A percentile compares a stretch with the other conserved stretches of the same genome.
Evolutionary conservation across 2,797 vertebrate genomes (phyloP).

Genomic region (Malacoctenus gilli): DNA sequence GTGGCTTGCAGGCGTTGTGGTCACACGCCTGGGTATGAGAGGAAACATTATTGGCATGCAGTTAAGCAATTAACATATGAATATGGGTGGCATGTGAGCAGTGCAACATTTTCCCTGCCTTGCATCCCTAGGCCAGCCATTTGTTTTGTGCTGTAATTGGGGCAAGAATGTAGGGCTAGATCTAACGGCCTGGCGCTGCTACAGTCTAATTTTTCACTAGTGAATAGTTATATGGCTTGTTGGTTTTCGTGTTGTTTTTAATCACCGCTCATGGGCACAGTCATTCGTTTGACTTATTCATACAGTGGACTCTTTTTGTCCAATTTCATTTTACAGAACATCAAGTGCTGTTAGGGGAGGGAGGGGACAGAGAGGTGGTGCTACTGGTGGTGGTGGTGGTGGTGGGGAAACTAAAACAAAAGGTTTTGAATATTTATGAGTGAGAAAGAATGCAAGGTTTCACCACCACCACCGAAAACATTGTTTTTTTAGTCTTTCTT

Average conservation of each 20-base stretch:
- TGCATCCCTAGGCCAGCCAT: conserved; percentile 47
- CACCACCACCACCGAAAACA: conserved; percentile 40
- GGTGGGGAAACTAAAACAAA: conserved; percentile 63
- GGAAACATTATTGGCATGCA: conserved; percentile 47
- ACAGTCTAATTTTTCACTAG: conserved; percentile 31
- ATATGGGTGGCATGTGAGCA: conserved; percentile 63
- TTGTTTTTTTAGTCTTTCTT: conserved; percentile 35
- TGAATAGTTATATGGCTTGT: conserved; percentile 16
- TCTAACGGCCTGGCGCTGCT: conserved; percentile 37
- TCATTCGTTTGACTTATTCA: conserved; percentile 74
- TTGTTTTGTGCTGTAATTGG: conserved; percentile 75
- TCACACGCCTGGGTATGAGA: background rate
- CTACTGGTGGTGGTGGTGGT: too few species aligned
- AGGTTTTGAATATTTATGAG: conserved; percentile 80
- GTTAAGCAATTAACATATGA: conserved; percentile 68
- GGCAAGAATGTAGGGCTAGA: conserved; percentile 74
- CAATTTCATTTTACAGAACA: conserved; percentile 72
- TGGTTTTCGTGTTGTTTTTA: conserved; percentile 36
- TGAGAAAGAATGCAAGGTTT: conserved; percentile 25
- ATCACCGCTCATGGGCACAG: conserved; percentile 45
- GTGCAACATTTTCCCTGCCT: conserved; percentile 50
- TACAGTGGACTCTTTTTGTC: conserved; percentile 65
- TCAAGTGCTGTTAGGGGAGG: conserved; percentile 61
- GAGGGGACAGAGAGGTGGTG: conserved; percentile 15
- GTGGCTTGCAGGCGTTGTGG: conserved; percentile 24